Evolutionary conservation across 2,113 vertebrate genomes (phyloP), one percentile per base, ranked within the genome.

Genomic region (Deroptyus accipitrinus): DNA sequence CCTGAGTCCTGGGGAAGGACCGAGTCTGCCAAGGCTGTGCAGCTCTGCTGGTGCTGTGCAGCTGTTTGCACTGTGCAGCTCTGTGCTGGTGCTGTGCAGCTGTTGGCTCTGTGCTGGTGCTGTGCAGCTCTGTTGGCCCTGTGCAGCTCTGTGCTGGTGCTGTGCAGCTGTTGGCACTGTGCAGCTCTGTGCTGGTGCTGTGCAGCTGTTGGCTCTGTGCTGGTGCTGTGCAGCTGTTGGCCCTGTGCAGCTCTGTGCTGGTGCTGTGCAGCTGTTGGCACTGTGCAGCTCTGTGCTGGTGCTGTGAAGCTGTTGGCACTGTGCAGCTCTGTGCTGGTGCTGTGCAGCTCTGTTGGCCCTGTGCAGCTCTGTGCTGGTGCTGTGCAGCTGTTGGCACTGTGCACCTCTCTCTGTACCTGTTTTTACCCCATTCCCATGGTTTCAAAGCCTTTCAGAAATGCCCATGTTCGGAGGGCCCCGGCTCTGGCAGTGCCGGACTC

Each of bases 401-500:
- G 49, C 76, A 63, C 14, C n/a, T 81, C 59, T 28, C 35, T 77
- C 64, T 68, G 42, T 52, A 64, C 17, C 81, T 95, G 72, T 76
- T 93, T 93, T 88, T 92, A 64, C 83, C 77, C 24, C 49, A 78
- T 73, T 90, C 57, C 41, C 73, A 31, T 0, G 2, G 62, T 76
- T 95, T 90, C 33, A 82, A 86, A 88, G 28, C 14, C 35, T 90
- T 86, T 93, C 61, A 74, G 83, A 93, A 92, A 83, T 52, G 61
- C 52, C 68, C 3, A 0, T 67, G 22, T 92, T 96, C 75, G 86
- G 75, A 93, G 31, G 48, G 18, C 62, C 39, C 35, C 1, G 6
- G 66, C 78, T 86, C 68, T 94, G 83, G 19, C 22, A 48, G 48
- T 90, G 90, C 46, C 46, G 10, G 46, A 94, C 88, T 97, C 95